These are phyloP conservation scores for Motacilla tschutschensis DNA, from an alignment of 2,113 vertebrate genomes.

Conservation along the genomic window DNA sequence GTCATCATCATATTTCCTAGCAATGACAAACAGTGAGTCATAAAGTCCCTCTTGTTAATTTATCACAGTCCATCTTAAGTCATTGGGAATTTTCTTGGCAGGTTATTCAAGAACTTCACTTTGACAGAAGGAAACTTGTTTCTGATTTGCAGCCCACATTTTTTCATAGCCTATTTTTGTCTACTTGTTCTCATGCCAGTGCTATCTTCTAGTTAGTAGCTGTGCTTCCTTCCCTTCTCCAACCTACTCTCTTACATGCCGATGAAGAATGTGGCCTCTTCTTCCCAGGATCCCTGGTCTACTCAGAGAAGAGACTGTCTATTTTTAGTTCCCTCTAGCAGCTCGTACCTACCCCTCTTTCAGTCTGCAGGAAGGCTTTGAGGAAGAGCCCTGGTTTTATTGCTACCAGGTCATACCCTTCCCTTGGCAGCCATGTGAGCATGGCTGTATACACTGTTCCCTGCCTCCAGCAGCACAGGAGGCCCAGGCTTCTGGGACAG, in stretches of 20 bases:
- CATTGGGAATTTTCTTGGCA: conserved; percentile 46
- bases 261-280: background rate
- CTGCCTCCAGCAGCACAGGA: background rate
- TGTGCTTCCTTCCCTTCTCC: conserved; percentile 24
- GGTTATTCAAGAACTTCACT: conserved; percentile 38
- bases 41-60: conserved; percentile 45
- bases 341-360: background rate
- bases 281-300: background rate
- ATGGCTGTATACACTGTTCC: background rate
- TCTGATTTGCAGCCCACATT: conserved; percentile 50
- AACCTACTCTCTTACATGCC: background rate
- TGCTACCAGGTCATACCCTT: background rate
- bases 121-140: conserved; percentile 50
- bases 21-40: conserved; percentile 37
- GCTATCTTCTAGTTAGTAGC: conserved; percentile 39
- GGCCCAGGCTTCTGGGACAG: background rate
- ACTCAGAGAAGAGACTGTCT: background rate
- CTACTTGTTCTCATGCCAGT: conserved; percentile 36
- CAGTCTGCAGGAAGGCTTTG: background rate
- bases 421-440: background rate
- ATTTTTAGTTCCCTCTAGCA: background rate
- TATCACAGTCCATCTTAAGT: conserved; percentile 43
- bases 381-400: background rate
- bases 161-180: conserved; percentile 55
- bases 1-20: conserved; percentile 19